These are phyloP conservation scores for Nycticryphes semicollaris DNA, from an alignment of 2,113 vertebrate genomes.

Conservation along the genomic window DNA sequence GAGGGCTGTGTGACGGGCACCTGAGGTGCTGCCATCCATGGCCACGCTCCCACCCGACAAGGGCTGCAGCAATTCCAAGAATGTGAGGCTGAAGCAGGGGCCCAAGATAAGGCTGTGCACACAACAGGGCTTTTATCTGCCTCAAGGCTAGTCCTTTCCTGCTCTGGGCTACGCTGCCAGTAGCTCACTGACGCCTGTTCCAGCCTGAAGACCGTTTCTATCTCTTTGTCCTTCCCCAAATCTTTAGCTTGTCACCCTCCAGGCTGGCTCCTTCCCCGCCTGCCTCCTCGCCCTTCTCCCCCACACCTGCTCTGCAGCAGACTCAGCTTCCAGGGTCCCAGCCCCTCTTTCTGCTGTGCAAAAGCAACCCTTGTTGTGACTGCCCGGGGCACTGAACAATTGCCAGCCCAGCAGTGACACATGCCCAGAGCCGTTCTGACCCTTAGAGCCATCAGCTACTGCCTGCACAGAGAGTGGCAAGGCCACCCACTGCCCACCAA, in stretches of 20 bases:
- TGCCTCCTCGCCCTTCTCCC: not conserved
- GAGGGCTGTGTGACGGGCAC: not conserved
- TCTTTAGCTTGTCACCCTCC: not conserved
- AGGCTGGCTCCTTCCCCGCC: not conserved
- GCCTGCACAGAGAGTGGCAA: accelerated
- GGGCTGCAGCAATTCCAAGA: not conserved
- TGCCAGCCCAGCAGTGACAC: accelerated
- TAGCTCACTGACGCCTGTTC: not conserved
- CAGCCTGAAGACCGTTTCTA: not conserved
- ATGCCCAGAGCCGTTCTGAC: not conserved
- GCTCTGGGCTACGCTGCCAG: not conserved
- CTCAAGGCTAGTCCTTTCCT: not conserved
- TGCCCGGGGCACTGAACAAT: not conserved
- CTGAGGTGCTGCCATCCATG: not conserved
- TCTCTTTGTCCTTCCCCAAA: slow-evolving; percentile 7
- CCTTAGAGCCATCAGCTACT: not conserved
- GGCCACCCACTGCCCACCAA: not conserved
- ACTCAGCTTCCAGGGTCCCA: accelerated
- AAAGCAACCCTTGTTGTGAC: accelerated
- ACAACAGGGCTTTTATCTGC: slow-evolving; percentile 15
- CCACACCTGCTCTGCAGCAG: accelerated
- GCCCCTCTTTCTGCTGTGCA: not conserved
- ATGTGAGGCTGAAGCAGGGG: not conserved
- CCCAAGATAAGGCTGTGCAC: slow-evolving; percentile 1
- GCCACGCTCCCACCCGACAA: not conserved